phyloP scores from a whole-genome alignment of 2,113 vertebrate genomes.

The Psophia crepitans region DNA sequence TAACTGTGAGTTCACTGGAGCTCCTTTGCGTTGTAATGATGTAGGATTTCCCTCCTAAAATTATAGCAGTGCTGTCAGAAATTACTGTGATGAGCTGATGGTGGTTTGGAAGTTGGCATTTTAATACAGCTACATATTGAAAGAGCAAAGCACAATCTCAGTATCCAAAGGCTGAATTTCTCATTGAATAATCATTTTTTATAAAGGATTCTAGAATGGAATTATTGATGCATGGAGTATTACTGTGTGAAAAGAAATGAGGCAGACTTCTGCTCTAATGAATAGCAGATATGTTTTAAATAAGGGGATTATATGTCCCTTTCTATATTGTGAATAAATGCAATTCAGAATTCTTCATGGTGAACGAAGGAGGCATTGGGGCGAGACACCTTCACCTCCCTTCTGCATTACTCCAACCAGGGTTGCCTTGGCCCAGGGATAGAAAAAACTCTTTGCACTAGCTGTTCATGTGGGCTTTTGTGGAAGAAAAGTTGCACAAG shows the following conservation, averaged over 20 bases:
- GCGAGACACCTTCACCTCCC: neutral
- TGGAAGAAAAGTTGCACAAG: neutral
- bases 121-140: neutral
- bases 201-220: neutral
- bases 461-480: neutral
- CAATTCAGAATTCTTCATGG: slow-evolving; percentile 10
- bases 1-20: neutral
- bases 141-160: neutral
- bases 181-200: neutral
- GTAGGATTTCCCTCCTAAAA: neutral
- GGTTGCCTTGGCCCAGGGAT: neutral
- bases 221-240: neutral
- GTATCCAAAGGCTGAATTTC: neutral
- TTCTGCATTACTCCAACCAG: neutral
- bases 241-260: slow-evolving; percentile 23
- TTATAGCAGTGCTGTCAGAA: slow-evolving; percentile 23
- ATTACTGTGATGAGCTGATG: neutral
- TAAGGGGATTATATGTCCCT: slow-evolving; percentile 10
- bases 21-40: neutral
- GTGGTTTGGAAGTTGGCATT: neutral
- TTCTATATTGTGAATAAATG: slow-evolving; percentile 21
- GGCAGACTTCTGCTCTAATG: slow-evolving; percentile 34
- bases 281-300: slow-evolving; percentile 46
- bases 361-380: neutral
- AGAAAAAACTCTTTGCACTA: neutral